Evolutionary conservation across 2,797 vertebrate species (phyloP).

Genomic region (Somateria mollissima): DNA sequence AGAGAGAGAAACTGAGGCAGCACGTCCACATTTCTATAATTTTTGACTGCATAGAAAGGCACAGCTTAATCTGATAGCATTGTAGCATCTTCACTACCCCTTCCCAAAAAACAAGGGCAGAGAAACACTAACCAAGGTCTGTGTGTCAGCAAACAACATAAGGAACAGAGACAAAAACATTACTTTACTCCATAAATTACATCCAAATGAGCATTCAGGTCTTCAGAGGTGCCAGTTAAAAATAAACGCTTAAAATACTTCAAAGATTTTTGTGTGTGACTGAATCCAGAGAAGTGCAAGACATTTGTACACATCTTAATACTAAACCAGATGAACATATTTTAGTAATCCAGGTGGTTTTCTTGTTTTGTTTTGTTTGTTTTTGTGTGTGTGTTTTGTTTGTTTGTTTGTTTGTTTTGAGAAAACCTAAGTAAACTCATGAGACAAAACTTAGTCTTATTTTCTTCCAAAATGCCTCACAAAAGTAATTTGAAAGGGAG

Average conservation of each 20-base stretch:
- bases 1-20: not conserved
- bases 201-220: not conserved
- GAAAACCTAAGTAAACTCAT: not conserved
- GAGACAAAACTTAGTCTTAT: not conserved
- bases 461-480: not conserved
- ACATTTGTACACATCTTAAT: not conserved
- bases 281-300: not conserved
- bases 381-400: too few relatives aligned
- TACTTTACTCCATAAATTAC: not conserved
- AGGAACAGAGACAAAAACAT: not conserved
- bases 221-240: not conserved
- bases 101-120: not conserved
- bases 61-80: not conserved
- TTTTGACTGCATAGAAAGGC: not conserved
- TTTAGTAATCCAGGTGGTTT: not conserved
- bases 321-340: not conserved
- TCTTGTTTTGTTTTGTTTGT: not conserved
- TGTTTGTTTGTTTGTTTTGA: not conserved
- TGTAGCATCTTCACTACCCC: not conserved
- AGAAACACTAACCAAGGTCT: not conserved
- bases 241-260: not conserved
- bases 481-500: not conserved
- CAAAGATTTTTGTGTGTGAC: not conserved
- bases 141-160: not conserved
- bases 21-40: not conserved